Base-by-base conservation (phyloP, 2,888 invertebrate species). In the Neoitamus cyanurus region DNA sequence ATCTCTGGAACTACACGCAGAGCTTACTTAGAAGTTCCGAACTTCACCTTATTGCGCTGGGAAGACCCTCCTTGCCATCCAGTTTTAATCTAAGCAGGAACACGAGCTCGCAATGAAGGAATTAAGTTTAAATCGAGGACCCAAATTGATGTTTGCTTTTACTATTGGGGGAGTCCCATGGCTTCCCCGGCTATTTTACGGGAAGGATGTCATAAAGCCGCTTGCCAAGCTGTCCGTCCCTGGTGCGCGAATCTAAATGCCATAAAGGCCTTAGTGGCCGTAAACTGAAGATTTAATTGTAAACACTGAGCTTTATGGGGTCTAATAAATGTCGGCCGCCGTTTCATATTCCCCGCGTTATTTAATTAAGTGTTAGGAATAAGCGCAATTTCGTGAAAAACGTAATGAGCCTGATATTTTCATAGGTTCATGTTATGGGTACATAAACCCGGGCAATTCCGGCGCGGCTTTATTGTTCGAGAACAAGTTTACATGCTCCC, bases 271-370 rank as follows among this genome's bases (percentile, higher is more conserved):
- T 75, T 75, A 75, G 37, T 25, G 75, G 42, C 75, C 25, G 25
- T 75, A 75, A 75, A 75, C 37, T 75, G 15, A 42, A 37, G 75
- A 75, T 75, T 75, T 75, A 75, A 75, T 75, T 75, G 75, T 75
- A 75, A 75, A 75, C 75, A 42, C 75, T 34, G 42, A 25, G 75
- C 42, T 75, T 75, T 75, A 75, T 75, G 42, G 42, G 42, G 13
- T 15, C 42, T 75, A 75, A 75, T 75, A 75, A 75, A 75, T 75
- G 75, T 75, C 34, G 75, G 42, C 42, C 75, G 28, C 75, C 28
- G 42, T 75, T 75, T 75, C 75, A 75, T 75, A 75, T 75, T 75
- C 75, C 75, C 42, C 25, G 75, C 42, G 42, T 75, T 75, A 75
- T 42, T 75, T 75, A 75, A 75, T 75, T 75, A 75, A 75, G 75